These are phyloP conservation scores for Autographa pulchrina DNA, from an alignment of 2,888 invertebrate species.

Conservation along the genomic window DNA sequence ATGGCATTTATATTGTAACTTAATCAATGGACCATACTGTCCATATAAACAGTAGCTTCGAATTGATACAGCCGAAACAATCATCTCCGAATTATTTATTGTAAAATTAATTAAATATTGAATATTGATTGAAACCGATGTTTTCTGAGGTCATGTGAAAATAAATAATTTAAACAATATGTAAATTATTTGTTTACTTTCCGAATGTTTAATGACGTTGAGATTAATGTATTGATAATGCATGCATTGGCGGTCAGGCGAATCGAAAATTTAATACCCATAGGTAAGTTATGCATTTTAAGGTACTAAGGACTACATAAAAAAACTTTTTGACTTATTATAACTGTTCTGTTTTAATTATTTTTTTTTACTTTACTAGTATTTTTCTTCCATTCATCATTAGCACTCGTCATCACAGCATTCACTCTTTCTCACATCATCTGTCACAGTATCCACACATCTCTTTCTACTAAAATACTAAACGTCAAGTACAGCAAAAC, in stretches of 20 bases:
- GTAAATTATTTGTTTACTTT: background rate
- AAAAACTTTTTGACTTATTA: no score
- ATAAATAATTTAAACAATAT: background rate
- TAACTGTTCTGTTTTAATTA: no score
- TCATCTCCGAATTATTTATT: background rate
- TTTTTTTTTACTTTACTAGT: no score
- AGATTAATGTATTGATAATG: background rate
- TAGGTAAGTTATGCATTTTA: no score
- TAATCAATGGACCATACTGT: no score
- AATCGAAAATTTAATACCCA: no score
- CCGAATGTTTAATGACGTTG: background rate
- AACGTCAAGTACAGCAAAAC: background rate
- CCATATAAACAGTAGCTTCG: no score
- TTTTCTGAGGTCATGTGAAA: background rate
- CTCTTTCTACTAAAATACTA: no score
- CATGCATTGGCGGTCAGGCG: background rate
- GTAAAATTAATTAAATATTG: background rate
- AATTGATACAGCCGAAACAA: background rate
- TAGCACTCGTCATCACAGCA: no score
- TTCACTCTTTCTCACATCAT: no score
- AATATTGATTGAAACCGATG: background rate
- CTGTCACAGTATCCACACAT: no score
- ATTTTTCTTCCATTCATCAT: background rate
- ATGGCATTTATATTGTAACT: background rate
- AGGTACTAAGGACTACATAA: no score